These are phyloP conservation scores for Cylloceria caligata DNA, from an alignment of 2,888 invertebrate genomes.

Conservation along the genomic window DNA sequence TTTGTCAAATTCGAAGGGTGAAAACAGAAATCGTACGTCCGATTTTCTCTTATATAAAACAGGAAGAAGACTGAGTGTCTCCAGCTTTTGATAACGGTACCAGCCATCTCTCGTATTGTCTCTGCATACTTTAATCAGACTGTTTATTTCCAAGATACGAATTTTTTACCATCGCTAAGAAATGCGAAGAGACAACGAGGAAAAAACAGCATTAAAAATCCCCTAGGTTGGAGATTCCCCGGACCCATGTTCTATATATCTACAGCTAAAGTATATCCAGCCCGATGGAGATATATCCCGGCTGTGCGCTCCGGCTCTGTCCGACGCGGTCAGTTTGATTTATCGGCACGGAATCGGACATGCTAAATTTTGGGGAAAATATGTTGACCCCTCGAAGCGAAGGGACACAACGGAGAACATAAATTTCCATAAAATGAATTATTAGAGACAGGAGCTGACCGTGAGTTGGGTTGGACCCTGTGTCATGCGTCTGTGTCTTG, in stretches of 20 bases:
- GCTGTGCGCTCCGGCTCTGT: constrained; percentile 40
- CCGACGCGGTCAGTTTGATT: constrained; percentile 83
- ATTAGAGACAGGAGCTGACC: constrained; percentile 73
- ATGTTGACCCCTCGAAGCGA: constrained; percentile 76
- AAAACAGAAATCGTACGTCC: constrained; percentile 1
- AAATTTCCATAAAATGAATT: constrained; percentile 82
- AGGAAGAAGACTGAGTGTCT: constrained; percentile 37
- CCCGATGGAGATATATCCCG: constrained; percentile 60
- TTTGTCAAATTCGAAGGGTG: constrained; percentile 51
- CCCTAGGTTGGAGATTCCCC: constrained; percentile 38
- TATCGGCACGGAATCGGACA: constrained; percentile 81
- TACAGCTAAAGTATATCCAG: constrained; percentile 48
- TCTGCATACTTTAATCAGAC: constrained; percentile 9
- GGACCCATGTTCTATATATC: constrained; percentile 20
- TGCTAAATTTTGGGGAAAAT: constrained; percentile 83
- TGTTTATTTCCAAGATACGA: constrained; percentile 47
- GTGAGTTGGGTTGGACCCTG: constrained; percentile 58
- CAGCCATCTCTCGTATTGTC: constrained; percentile 32
- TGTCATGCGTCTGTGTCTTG: constrained; percentile 26
- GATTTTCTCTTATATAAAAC: constrained; percentile 41
- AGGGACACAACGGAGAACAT: constrained; percentile 31
- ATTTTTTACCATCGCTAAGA: constrained; percentile 28
- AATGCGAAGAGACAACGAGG: constrained; percentile 12
- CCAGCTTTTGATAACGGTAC: constrained; percentile 24
- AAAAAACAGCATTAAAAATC: constrained; percentile 17